A percentile compares a stretch with the other conserved stretches of the same genome.
These are phyloP conservation scores for Esox niger DNA, from an alignment of 2,113 vertebrate genomes.

Conservation along the genomic window DNA sequence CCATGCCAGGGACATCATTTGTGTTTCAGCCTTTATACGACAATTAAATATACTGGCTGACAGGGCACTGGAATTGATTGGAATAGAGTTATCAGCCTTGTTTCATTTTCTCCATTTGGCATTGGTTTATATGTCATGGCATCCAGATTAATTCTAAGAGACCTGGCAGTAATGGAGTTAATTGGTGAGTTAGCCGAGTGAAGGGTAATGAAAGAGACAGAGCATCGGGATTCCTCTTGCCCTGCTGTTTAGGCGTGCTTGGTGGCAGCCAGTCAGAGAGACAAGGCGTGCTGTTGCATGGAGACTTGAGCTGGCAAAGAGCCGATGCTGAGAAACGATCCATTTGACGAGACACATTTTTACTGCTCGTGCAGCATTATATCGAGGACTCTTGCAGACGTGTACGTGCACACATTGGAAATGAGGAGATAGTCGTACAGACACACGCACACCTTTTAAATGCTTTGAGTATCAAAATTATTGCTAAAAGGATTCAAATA, in stretches of 20 bases:
- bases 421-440: conserved; percentile 7
- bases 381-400: conserved; percentile 5
- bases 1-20: not conserved
- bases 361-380: not conserved
- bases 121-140: not conserved
- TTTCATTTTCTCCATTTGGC: not conserved
- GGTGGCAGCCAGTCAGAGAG: not conserved
- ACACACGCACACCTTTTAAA: conserved; percentile 9
- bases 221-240: conserved; percentile 19
- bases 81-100: not conserved
- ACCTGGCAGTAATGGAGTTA: not conserved
- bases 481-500: too few relatives aligned
- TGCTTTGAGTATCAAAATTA: too few relatives aligned
- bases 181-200: not conserved
- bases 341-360: conserved; percentile 39
- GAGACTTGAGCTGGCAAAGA: conserved; percentile 38
- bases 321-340: conserved; percentile 30
- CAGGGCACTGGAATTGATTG: not conserved
- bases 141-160: too few relatives aligned
- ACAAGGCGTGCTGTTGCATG: not conserved
- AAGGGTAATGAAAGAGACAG: not conserved
- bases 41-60: not conserved
- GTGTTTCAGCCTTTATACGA: not conserved
- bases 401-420: conserved; percentile 2
- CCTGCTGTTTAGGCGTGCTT: not conserved